Conservation (phyloP, 2,888 invertebrate species). For the Drosophila quasianomalipes region DNA sequence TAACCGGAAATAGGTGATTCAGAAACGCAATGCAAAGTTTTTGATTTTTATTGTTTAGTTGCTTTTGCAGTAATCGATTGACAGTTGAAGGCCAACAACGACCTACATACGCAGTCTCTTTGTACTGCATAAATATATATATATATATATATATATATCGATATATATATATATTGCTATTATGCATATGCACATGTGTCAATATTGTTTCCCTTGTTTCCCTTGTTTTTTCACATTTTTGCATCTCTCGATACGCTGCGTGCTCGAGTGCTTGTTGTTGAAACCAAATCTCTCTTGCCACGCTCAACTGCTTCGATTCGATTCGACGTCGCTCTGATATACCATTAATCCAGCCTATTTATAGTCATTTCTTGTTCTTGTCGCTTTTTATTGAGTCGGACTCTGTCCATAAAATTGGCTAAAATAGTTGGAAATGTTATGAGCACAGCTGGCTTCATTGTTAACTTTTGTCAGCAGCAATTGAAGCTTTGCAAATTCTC, state of each 20-base stretch:
- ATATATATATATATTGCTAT: constrained; percentile 2
- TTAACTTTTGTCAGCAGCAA: neutral
- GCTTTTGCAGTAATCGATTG: constrained; percentile 54
- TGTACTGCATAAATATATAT: constrained; percentile 1
- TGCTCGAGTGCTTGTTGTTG: constrained; percentile 65
- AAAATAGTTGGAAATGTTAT: neutral
- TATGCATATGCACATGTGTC: constrained; percentile 25
- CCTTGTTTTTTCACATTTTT: constrained; percentile 23
- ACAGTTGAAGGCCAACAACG: constrained; percentile 62
- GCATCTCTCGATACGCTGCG: constrained; percentile 56
- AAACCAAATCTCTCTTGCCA: constrained; percentile 38
- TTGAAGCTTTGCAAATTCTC: neutral
- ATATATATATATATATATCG: constrained; percentile 1
- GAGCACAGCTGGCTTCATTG: neutral
- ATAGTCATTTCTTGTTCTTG: constrained; percentile 30
- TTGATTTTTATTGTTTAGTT: neutral
- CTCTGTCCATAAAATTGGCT: neutral
- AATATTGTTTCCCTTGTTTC: constrained; percentile 12
- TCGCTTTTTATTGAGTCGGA: constrained; percentile 15
- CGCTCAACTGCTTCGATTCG: constrained; percentile 57
- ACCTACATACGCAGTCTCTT: constrained; percentile 57
- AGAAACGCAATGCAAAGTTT: constrained; percentile 4
- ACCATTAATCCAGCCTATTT: constrained; percentile 25
- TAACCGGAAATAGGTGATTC: constrained; percentile 44
- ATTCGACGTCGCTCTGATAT: constrained; percentile 22